Evolutionary conservation across 2,113 vertebrate genomes (phyloP).

Genomic region (Halichoeres trimaculatus): DNA sequence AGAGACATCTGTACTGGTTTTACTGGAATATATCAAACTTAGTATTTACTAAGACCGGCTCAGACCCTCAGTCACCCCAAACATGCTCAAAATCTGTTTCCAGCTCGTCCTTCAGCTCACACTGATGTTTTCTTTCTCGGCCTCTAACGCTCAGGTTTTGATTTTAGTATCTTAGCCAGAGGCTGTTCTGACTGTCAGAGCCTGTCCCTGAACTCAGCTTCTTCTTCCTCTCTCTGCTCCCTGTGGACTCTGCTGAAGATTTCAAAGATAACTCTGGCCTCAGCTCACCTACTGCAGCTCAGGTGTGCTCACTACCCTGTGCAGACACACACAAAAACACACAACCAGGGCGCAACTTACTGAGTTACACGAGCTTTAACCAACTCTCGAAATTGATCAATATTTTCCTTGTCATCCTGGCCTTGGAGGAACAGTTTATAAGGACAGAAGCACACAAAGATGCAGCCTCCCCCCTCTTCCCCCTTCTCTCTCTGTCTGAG

Average conservation of each 20-base stretch:
- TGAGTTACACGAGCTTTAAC: constrained; percentile 1
- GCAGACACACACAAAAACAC: not conserved
- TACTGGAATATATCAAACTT: too few relatives aligned
- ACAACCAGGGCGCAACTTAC: not conserved
- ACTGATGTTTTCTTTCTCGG: constrained; percentile 23
- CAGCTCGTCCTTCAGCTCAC: not conserved
- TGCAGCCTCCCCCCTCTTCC: not conserved
- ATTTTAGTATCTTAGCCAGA: constrained; percentile 34
- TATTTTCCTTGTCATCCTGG: not conserved
- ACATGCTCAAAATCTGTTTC: not conserved
- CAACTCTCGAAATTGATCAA: constrained; percentile 8
- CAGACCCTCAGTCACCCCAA: not conserved
- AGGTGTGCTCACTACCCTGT: constrained; percentile 7
- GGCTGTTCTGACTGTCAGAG: constrained; percentile 24
- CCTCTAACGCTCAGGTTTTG: constrained; percentile 33
- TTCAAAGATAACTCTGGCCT: constrained; percentile 55
- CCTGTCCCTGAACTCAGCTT: constrained; percentile 50
- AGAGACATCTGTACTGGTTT: not conserved
- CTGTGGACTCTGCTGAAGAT: constrained; percentile 35
- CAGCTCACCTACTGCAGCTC: constrained; percentile 26
- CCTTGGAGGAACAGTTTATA: not conserved
- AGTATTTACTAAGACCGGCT: not conserved
- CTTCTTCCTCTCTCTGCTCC: constrained; percentile 36
- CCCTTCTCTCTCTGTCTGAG: constrained; percentile 16
- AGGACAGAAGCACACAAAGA: constrained; percentile 9